These are phyloP conservation scores for Cynodonichthys magdalenae DNA, from an alignment of 2,797 vertebrate species.

Conservation along the genomic window DNA sequence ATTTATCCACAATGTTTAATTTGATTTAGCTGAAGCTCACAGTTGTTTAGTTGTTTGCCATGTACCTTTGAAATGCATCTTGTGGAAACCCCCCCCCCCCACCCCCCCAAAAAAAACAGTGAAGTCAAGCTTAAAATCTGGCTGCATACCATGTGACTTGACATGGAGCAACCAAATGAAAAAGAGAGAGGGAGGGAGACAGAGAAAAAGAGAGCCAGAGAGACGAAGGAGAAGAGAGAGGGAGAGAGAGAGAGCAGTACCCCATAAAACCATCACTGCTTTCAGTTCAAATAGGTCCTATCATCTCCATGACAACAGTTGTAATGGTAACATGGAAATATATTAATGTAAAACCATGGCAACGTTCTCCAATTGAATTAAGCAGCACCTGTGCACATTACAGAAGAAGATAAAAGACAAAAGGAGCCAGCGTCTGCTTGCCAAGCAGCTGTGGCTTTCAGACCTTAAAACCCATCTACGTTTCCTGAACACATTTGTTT, in stretches of 20 bases:
- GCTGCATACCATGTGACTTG: conserved; percentile 75
- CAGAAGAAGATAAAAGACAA: conserved; percentile 85
- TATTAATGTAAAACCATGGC: conserved; percentile 94
- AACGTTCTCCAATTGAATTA: conserved; percentile 91
- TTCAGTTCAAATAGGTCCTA: conserved; percentile 93
- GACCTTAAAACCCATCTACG: conserved; percentile 79
- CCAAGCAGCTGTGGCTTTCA: conserved; percentile 84
- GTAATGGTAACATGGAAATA: conserved; percentile 99
- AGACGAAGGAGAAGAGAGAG: conserved; percentile 25
- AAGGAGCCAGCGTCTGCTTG: conserved; percentile 79
- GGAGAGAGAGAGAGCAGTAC: conserved; percentile 58
- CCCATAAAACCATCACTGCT: conserved; percentile 89
- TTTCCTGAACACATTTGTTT: conserved; percentile 78
- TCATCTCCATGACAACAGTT: conserved; percentile 99
- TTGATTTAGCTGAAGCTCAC: conserved; percentile 14
- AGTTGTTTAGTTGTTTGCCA: conserved; percentile 31
- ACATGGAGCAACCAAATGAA: conserved; percentile 67
- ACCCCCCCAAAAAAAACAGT: conserved; percentile 49
- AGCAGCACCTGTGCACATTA: conserved; percentile 90
- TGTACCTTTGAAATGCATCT: conserved; percentile 58
- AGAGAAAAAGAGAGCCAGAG: conserved; percentile 24
- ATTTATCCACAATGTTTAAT: conserved; percentile 32
- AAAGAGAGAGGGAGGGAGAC: conserved; percentile 41
- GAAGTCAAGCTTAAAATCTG: conserved; percentile 79
- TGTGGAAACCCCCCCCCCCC: no score